These are phyloP conservation scores for Plagodis pulveraria DNA, from an alignment of 2,888 invertebrate species.

Conservation along the genomic window DNA sequence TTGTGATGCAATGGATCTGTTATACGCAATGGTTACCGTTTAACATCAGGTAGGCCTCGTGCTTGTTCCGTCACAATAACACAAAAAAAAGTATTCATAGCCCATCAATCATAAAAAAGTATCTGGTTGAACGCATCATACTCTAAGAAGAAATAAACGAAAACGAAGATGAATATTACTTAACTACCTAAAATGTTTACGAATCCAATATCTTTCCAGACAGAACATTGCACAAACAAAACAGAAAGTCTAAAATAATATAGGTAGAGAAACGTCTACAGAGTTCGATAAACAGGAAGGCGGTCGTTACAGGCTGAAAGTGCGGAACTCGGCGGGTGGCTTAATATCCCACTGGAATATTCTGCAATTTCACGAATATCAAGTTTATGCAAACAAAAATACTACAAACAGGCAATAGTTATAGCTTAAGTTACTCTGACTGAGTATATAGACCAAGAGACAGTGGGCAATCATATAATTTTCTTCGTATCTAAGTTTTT, in stretches of 20 bases:
- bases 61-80: no score
- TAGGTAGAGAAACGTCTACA: conserved; percentile 39
- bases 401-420: conserved; percentile 68
- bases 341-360: conserved; percentile 77
- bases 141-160: no score
- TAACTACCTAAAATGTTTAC: neutral
- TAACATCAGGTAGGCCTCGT: no score
- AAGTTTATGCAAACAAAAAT: conserved; percentile 67
- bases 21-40: no score
- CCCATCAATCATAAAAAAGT: no score
- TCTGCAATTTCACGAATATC: conserved; percentile 74
- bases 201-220: conserved; percentile 11
- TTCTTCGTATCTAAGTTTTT: no score
- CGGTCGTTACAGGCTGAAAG: conserved; percentile 55
- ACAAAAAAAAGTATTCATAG: no score
- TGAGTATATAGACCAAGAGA: conserved; percentile 38
- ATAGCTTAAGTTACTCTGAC: conserved; percentile 55
- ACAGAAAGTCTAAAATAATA: conserved; percentile 44
- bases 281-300: conserved; percentile 70
- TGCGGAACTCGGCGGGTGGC: conserved; percentile 62
- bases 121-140: no score
- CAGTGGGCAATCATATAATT: neutral
- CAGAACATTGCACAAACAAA: conserved; percentile 33
- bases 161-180: no score
- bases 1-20: no score